phyloP scores from a whole-genome alignment of 2,797 vertebrate species.

The Falco cherrug region DNA sequence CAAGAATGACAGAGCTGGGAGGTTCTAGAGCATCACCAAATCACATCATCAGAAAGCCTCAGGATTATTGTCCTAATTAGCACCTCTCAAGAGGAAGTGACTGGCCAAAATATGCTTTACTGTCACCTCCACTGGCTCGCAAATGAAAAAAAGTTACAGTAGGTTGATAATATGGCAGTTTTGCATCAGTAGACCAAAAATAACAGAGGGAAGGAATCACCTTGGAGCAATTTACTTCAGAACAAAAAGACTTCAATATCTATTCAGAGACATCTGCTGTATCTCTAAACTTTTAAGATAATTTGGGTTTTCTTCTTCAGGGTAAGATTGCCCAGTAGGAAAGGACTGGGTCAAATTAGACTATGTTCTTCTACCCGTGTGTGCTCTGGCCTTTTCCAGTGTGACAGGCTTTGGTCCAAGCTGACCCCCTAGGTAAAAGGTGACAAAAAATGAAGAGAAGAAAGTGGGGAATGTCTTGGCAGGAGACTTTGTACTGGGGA shows the following conservation, averaged over 20 bases:
- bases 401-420: neutral
- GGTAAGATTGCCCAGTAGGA: neutral
- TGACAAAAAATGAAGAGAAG: neutral
- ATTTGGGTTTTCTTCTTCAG: neutral
- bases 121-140: neutral
- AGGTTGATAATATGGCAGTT: neutral
- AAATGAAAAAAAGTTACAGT: neutral
- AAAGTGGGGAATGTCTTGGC: neutral
- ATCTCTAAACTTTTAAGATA: neutral
- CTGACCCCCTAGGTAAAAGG: neutral
- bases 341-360: neutral
- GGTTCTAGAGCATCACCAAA: neutral
- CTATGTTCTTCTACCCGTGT: accelerated
- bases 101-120: neutral
- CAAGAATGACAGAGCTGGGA: neutral
- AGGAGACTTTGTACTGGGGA: neutral
- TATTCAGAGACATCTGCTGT: neutral
- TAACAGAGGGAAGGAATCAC: neutral
- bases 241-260: neutral
- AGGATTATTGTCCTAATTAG: neutral
- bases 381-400: neutral
- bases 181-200: neutral
- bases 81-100: neutral
- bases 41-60: neutral
- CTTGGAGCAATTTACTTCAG: neutral